Base-by-base conservation (phyloP, 2,888 invertebrate genomes). In the Dermolepida albohirtum region DNA sequence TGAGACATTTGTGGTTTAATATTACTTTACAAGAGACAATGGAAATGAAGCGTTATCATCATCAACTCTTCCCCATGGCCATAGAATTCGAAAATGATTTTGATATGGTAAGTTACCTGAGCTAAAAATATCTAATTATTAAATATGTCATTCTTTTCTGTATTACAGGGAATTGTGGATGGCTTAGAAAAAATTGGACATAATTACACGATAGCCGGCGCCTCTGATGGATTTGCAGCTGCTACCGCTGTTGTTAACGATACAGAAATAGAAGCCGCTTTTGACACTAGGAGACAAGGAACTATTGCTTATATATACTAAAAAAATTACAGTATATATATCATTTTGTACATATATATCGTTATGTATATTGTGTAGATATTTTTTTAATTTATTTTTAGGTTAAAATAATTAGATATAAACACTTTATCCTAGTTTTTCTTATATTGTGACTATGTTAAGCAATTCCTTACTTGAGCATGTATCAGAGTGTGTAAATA, bases 161-260 rank as follows among this genome's bases (percentile, higher is more conserved):
- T 74, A 12, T 74, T 79, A 76, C 82, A 87, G 86, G 75, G 78
- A 1, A 77, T 87, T 39, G 75, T 89, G 49, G 74, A 81, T 14
- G 84, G 83, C 11, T 81, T 90, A 16, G 78, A 77, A 11, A 74
- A 76, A 1, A 84, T 85, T 64, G 88, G 88, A 0, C 90, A 90
- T 75, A 82, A 83, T 4, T 83, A 84, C 1, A 83, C 81, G 0
- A 79, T 82, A 59, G 80, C 84, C 6, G 79, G 81, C 0, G 81
- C 83, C 0, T 87, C 86, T 0, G 87, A 88, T 7, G 89, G 90
- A 1, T 90, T 91, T 79, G 88, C 90, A 1, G 89, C 90, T 4
- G 82, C 90, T 66, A 87, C 89, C 2, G 87, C 86, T 0, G 84
- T 87, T 2, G 83, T 83, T 14, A 83, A 86, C 55, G 78, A 81